A percentile compares a stretch with the other conserved stretches of the same genome.
Evolutionary conservation across 2,113 vertebrate genomes (phyloP).

Genomic region (Nothoprocta pentlandii): DNA sequence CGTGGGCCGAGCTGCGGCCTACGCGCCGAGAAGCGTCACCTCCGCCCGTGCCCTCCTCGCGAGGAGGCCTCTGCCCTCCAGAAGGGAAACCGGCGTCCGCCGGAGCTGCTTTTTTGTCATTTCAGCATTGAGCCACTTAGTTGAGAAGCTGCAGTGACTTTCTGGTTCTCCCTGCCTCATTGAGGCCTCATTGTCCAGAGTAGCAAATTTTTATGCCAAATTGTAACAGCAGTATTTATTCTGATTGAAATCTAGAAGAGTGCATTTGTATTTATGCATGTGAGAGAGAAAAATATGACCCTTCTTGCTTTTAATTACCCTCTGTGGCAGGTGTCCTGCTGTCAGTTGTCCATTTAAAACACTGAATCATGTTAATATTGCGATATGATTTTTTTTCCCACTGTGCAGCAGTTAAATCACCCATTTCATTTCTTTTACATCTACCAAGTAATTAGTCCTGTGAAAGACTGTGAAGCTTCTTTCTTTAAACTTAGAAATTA

Average conservation of each 20-base stretch:
- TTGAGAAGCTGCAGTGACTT: not conserved
- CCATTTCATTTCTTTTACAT: not conserved
- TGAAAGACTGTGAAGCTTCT: not conserved
- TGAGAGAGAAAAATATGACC: not conserved
- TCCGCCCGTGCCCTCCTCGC: not conserved
- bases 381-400: not conserved
- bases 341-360: not conserved
- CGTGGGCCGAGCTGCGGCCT: no score
- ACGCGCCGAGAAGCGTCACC: fast-evolving
- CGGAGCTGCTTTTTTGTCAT: not conserved
- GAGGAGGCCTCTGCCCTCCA: not conserved
- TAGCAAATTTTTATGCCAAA: not conserved
- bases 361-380: not conserved
- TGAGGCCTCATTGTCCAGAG: not conserved
- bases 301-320: not conserved
- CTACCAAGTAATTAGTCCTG: not conserved
- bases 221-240: not conserved
- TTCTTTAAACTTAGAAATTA: not conserved
- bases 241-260: not conserved
- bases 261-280: not conserved
- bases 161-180: not conserved
- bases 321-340: not conserved
- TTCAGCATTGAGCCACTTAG: not conserved
- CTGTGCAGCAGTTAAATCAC: not conserved
- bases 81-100: not conserved